A percentile compares a stretch with the other conserved stretches of the same genome.
Conservation (phyloP, 2,113 vertebrate genomes). For the Archilochus colubris region DNA sequence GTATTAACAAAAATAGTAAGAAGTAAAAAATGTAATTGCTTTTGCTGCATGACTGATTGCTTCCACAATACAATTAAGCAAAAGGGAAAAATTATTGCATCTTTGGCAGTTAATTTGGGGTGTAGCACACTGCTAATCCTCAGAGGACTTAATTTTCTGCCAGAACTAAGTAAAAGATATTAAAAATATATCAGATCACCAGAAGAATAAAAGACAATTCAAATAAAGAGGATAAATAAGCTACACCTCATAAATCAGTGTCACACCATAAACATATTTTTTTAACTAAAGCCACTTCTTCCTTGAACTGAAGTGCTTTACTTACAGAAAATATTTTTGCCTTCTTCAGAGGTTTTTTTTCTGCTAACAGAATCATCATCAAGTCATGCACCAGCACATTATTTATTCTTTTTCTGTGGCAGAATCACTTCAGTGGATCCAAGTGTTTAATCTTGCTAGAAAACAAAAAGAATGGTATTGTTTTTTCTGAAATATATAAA, state of each 20-base stretch:
- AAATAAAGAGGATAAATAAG: slow-evolving; percentile 22
- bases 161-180: slow-evolving; percentile 2
- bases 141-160: slow-evolving; percentile 35
- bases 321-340: not conserved
- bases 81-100: slow-evolving; percentile 30
- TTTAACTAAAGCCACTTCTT: slow-evolving; percentile 14
- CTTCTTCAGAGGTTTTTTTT: not conserved
- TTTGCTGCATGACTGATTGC: slow-evolving; percentile 53
- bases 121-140: not conserved
- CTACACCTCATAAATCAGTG: slow-evolving; percentile 13
- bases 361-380: not conserved
- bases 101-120: slow-evolving; percentile 34
- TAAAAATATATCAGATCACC: slow-evolving; percentile 5
- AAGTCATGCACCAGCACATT: not conserved
- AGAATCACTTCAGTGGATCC: not conserved
- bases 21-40: slow-evolving; percentile 39
- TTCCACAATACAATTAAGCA: slow-evolving; percentile 53
- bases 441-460: not conserved
- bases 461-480: not conserved
- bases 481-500: not conserved
- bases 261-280: not conserved
- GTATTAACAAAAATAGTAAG: slow-evolving; percentile 34
- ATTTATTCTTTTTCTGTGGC: not conserved
- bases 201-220: slow-evolving; percentile 18
- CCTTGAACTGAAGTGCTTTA: not conserved